Evolutionary conservation across 30 jellyfish, hydroid and myxozoan species (phyloP), one percentile per base, ranked within the genome.

Genomic region (Catostylus mosaicus): DNA sequence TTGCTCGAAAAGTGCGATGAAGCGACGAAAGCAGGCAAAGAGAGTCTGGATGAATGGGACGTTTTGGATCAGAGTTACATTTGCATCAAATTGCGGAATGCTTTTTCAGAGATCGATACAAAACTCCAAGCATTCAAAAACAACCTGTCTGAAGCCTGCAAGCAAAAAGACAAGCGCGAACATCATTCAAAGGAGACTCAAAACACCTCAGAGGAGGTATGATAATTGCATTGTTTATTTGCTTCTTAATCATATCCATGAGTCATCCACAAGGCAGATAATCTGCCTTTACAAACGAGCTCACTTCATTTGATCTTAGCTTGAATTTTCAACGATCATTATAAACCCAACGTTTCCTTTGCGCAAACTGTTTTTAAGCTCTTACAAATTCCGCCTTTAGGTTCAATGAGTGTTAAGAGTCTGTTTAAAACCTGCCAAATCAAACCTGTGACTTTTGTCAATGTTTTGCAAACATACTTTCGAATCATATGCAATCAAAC

Each of bases 61-160:
- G 90, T 65, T 37, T 34, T 80, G 69, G 90, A 80, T 52, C 90
- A 80, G 84, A 80, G 90, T 47, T 80, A 80, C 68, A 80, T 80
- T 30, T 63, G 84, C 90, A 80, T 80, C 75, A 80, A 80, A 29
- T 40, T 80, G 74, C 90, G 80, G 67, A 80, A 80, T 30, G 90
- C 90, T 50, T 67, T 80, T 38, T 36, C 83, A 35, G 90, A 80
- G 71, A 80, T 80, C 51, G 90, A 80, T 33, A 67, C 70, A 5
- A 66, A 63, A 43, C 77, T 72, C 0, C 67, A 32, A 33, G 77
- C 84, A 2, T 80, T 80, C 69, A 67, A 59, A 67, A 57, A 52
- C 33, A 65, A 31, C 65, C 83, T 80, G 48, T 63, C 78, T 16
- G 22, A 16, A 23, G 77, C 72, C 14, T 72, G 90, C 67, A 80